Evolutionary conservation across 2,797 vertebrate genomes (phyloP), one percentile per base, ranked within the genome.

Genomic region (Adrianichthys oophorus): DNA sequence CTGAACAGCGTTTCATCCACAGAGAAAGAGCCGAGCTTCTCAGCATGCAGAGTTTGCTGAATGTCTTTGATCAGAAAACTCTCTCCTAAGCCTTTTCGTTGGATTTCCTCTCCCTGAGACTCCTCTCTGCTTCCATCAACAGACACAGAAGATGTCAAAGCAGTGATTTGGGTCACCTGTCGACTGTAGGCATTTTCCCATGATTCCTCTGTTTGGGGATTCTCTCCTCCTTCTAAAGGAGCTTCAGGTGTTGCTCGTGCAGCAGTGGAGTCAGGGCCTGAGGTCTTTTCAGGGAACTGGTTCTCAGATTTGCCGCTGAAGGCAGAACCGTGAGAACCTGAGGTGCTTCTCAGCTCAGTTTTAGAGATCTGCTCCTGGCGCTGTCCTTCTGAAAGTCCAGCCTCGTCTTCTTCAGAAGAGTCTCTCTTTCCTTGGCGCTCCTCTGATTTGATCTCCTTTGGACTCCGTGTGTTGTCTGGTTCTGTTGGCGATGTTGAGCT

Each of bases 1-100:
- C 66, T 76, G 23, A 91, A 87, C 67, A 84, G n/a, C 0, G 80
- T 59, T 46, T 86, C 85, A 1, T 89, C 82, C 56, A 87, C 64
- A 13, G 85, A 82, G 59, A 86, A 85, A 3, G 68, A 61, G 76
- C 84, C 86, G 18, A 77, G 72, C 1, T 51, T 63, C 15, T 89
- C 87, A 72, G 76, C 85, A 46, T 78, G 84, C n/a, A 80, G 65
- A 12, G 76, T 74, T 41, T 76, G 82, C 48, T 61, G 74, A 59
- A 85, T 62, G 59, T 84, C 79, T 26, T 72, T 46, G 32, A 81
- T 83, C 52, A 78, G 57, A 24, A 57, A 5, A 55, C 67, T 74
- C 17, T 8, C 48, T 14, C 70, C 78, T 1, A 66, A 59, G 1
- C 16, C 47, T 58, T 54, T 74, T 18, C 62, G 55, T 41, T 58